Base-by-base conservation (phyloP, 1,140 invertebrate species). In the Sycophila sp. region DNA sequence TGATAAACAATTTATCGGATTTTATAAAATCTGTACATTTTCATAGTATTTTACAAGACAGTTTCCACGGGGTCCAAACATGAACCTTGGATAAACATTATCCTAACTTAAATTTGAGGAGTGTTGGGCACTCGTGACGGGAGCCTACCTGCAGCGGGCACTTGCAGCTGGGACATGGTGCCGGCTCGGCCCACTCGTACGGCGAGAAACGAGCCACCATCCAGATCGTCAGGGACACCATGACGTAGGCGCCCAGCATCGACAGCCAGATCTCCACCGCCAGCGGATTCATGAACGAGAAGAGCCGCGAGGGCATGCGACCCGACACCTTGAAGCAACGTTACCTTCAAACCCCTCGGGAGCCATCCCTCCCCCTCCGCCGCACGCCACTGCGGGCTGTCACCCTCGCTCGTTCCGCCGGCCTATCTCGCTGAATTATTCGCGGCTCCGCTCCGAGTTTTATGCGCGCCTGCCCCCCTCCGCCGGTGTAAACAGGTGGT, bases 221-320 rank as follows among this genome's bases (percentile, higher is more conserved):
- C 86, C 92, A 94, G 81, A 93, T 92, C 4, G 90, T 91, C 66
- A 92, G 77, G 30, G 90, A 92, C 22, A 92, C 90, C 74, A 90
- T 87, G 36, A 90, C 81, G 82, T 92, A 92, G 71, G 90, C 90
- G 7, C 88, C 89, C 28, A 92, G 80, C 80, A 92, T 88, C 72
- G 88, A 91, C 19, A 92, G 78, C 91, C 91, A 92, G 68, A 92
- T 90, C 78, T 92, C 89, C 59, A 90, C 85, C 13, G 90, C 90
- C n/a, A 93, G 83, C 2, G 91, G 91, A 73, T 89, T 89, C 81
- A 92, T 87, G 83, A 92, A 92, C 30, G 90, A 91, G 84, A 92
- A 92, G 42, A 92, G 82, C 42, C 88, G 86, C 30, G 89, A 88
- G n/a, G 89, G 87, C 77, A 88, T 88, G 72, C 88, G 85, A 40